These are phyloP conservation scores for Delichon dasypus DNA, from an alignment of 2,797 vertebrate species.

Conservation along the genomic window DNA sequence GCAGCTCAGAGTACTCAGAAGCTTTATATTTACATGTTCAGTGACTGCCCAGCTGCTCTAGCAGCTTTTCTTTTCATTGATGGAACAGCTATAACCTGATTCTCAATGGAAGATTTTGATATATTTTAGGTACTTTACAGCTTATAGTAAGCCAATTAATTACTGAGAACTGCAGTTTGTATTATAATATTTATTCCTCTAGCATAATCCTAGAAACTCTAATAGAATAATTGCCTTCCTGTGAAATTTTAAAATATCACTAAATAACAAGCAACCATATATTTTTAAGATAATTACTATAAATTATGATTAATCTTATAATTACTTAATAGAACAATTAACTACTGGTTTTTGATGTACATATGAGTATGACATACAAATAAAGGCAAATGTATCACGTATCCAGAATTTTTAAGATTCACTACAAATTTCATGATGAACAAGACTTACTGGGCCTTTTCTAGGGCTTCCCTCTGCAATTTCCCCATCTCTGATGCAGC, in stretches of 20 bases:
- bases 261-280: not conserved
- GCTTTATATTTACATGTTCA: not conserved
- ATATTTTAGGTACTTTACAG: not conserved
- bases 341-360: not conserved
- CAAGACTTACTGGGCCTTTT: slow-evolving; percentile 77
- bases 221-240: not conserved
- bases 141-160: not conserved
- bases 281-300: not conserved
- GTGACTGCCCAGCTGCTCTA: not conserved
- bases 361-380: not conserved
- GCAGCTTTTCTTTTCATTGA: not conserved
- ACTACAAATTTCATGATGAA: not conserved
- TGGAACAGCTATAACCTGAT: not conserved
- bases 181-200: not conserved
- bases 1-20: not conserved
- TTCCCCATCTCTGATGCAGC: not conserved
- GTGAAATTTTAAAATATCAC: not conserved
- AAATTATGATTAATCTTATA: not conserved
- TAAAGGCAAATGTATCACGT: not conserved
- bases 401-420: not conserved
- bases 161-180: not conserved
- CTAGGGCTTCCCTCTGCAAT: slow-evolving; percentile 22
- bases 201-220: not conserved
- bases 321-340: not conserved
- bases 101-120: not conserved